Evolutionary conservation across 1,140 invertebrate genomes (phyloP).

Genomic region (Halictus rubicundus): DNA sequence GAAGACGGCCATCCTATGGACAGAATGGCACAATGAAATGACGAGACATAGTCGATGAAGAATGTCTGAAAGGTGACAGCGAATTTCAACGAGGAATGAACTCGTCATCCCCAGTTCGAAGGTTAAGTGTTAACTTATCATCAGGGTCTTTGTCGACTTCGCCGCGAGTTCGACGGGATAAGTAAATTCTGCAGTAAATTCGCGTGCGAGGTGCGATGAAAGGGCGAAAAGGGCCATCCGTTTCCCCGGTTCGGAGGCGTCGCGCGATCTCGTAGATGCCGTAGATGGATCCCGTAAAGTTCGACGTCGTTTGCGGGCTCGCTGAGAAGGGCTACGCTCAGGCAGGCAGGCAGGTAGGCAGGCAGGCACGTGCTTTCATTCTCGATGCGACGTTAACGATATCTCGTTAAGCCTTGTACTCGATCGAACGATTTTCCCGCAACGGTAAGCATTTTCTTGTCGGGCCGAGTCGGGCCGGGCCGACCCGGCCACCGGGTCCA

Average conservation of each 20-base stretch:
- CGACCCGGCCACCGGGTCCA: not conserved
- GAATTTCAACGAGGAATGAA: too few species aligned
- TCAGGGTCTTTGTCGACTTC: not conserved
- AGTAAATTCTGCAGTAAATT: not conserved
- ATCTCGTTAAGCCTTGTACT: constrained; percentile 54
- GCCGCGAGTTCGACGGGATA: not conserved
- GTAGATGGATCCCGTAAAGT: constrained; percentile 41
- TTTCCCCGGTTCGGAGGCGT: not conserved
- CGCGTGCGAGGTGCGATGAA: not conserved
- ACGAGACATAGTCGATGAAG: too few species aligned
- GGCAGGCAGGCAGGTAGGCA: not conserved
- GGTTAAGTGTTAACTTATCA: too few species aligned
- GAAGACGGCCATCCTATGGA: too few species aligned
- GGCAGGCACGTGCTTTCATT: constrained; percentile 22
- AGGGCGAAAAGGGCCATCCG: constrained; percentile 19
- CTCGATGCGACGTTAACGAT: constrained; percentile 57
- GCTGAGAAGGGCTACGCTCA: not conserved
- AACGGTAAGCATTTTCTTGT: constrained; percentile 30
- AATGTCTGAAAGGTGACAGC: too few species aligned
- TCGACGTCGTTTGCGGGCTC: constrained; percentile 21
- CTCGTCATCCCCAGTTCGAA: too few species aligned
- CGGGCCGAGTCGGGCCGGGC: not conserved
- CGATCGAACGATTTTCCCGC: constrained; percentile 47
- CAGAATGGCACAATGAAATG: too few species aligned
- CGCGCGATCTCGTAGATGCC: constrained; percentile 18